These are phyloP conservation scores for Okapia johnstoni DNA, from an alignment of 2,113 vertebrate genomes.

Conservation along the genomic window DNA sequence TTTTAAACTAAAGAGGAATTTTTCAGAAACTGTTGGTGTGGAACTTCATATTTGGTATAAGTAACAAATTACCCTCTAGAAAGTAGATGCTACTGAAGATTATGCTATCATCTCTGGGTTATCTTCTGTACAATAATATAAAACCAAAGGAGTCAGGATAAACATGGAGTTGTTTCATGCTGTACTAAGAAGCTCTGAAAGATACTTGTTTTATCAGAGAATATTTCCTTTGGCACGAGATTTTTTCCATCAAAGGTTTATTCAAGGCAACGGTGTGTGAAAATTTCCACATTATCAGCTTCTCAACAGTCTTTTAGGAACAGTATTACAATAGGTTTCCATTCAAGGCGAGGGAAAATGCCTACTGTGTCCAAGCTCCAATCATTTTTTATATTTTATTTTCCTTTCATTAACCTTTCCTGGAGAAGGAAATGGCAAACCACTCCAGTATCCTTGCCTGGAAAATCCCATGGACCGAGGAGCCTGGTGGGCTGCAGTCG, in stretches of 20 bases:
- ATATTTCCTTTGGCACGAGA: constrained; percentile 35
- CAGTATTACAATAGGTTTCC: constrained; percentile 1
- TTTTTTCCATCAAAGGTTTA: constrained; percentile 56
- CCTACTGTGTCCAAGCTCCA: not conserved
- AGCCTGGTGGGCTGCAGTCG: not conserved
- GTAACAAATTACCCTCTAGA: not conserved
- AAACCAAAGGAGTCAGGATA: not conserved
- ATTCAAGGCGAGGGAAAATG: not conserved
- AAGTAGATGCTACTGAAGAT: not conserved
- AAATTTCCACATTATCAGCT: constrained; percentile 51
- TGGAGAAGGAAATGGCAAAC: not conserved
- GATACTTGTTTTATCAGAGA: constrained; percentile 33
- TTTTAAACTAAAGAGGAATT: not conserved
- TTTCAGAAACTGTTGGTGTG: not conserved
- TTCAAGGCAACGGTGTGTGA: constrained; percentile 12
- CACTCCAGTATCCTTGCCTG: not conserved
- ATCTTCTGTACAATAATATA: not conserved
- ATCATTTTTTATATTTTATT: not conserved
- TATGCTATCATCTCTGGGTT: not conserved
- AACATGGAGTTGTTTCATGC: not conserved
- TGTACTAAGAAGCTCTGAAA: not conserved
- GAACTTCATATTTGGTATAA: not conserved
- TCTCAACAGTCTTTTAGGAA: constrained; percentile 11
- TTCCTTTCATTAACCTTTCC: not conserved
- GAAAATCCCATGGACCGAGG: not conserved